Base-by-base conservation (phyloP, 2,888 invertebrate species). In the Dorcus hopei region DNA sequence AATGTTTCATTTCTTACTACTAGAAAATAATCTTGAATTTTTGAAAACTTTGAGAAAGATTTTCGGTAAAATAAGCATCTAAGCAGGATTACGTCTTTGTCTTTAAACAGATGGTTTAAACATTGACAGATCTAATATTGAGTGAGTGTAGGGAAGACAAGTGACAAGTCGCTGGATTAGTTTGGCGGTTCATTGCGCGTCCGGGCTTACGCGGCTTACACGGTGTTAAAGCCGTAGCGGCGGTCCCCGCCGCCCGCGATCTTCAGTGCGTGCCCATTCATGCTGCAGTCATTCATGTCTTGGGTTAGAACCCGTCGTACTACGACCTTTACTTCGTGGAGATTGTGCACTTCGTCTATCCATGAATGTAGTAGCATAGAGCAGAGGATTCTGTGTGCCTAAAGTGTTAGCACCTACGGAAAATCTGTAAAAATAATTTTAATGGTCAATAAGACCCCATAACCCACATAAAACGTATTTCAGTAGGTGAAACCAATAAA, bases 161-260 rank as follows among this genome's bases (percentile, higher is more conserved):
- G 65, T 65, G 68, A 67, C 66, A 68, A 68, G 68, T 64, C 61
- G 59, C 52, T 61, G 68, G 68, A 67, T 68, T 68, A 68, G 64
- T 61, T 62, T 42, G 65, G 64, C 60, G 65, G 68, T 64, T 65
- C 62, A 66, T 66, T 66, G 64, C 66, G 59, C 62, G 61, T 65
- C 61, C 59, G 53, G 61, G 65, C 65, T 67, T 65, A 66, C 59
- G 61, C 57, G 63, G 58, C 58, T 61, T 58, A 59, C 56, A 52
- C 43, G 52, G 57, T 53, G 51, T 57, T 57, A 57, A 49, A 38
- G 42, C 40, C 9, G 45, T 33, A 33, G 26, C 26, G 26, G 26
- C 26, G 26, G 26, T 33, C 45, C 45, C 45, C 45, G 45, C 45
- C 45, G 23, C 45, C 23, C 16, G 42, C 42, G 42, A 16, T 45